phyloP scores from a whole-genome alignment of 2,888 invertebrate species.

The Xestia ashworthii region DNA sequence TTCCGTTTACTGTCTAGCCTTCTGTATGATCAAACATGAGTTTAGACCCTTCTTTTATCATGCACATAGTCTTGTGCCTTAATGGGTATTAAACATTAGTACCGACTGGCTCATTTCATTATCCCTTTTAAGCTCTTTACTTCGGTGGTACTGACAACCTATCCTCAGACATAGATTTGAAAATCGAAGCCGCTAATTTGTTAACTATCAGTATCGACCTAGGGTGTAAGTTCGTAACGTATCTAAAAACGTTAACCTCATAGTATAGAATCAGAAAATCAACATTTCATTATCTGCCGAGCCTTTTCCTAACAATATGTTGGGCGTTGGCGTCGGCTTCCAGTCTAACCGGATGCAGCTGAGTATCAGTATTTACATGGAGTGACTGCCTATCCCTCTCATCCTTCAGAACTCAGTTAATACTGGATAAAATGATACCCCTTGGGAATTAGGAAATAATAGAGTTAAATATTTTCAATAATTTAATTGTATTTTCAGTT shows the following conservation, averaged over 20 bases:
- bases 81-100: background rate
- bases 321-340: too few species aligned
- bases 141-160: too few species aligned
- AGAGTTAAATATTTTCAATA: constrained; percentile 27
- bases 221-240: background rate
- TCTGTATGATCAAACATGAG: background rate
- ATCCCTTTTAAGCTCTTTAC: background rate
- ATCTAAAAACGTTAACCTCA: background rate
- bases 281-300: too few species aligned
- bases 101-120: background rate
- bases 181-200: background rate
- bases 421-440: too few species aligned
- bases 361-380: too few species aligned
- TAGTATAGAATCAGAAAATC: background rate
- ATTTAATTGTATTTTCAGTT: constrained; percentile 49
- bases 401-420: too few species aligned
- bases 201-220: background rate
- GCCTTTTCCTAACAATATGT: too few species aligned
- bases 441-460: background rate
- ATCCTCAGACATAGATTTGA: background rate
- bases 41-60: background rate
- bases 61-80: too few species aligned
- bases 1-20: background rate
- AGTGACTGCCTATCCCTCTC: too few species aligned
- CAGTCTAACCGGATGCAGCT: too few species aligned